Conservation (phyloP, 2,113 vertebrate genomes). For the Lagenorhynchus albirostris region DNA sequence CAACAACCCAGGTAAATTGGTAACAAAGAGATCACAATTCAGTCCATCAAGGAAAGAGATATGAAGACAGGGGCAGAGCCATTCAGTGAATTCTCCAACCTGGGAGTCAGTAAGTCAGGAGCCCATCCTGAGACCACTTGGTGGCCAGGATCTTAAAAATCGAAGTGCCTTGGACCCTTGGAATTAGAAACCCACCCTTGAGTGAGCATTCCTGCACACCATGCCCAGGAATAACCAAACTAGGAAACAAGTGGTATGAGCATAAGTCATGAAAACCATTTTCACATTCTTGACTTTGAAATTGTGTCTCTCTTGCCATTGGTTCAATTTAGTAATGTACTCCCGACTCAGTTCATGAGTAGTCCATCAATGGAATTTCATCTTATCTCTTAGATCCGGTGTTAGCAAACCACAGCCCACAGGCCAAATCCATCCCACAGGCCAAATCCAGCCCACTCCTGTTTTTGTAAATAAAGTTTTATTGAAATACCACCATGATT, state of each 20-base stretch:
- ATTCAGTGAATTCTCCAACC: background rate
- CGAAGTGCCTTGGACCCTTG: background rate
- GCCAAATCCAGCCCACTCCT: background rate
- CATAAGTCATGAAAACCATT: background rate
- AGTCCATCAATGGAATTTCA: background rate
- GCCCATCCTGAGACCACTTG: background rate
- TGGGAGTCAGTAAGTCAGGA: background rate
- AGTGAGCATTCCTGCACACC: background rate
- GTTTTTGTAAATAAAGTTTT: conserved; percentile 13
- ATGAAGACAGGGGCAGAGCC: background rate
- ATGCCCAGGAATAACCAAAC: background rate
- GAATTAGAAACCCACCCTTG: background rate
- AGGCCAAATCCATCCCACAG: background rate
- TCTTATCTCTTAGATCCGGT: background rate
- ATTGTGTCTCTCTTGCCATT: background rate
- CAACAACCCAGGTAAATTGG: background rate
- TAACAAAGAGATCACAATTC: background rate
- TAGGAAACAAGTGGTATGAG: background rate
- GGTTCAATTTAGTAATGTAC: background rate
- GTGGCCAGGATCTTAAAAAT: background rate
- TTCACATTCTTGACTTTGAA: background rate
- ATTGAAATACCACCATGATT: background rate
- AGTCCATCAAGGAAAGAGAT: background rate
- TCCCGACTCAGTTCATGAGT: background rate
- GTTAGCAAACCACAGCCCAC: background rate